phyloP scores from a whole-genome alignment of 2,113 vertebrate genomes.

The Microtus montanus region DNA sequence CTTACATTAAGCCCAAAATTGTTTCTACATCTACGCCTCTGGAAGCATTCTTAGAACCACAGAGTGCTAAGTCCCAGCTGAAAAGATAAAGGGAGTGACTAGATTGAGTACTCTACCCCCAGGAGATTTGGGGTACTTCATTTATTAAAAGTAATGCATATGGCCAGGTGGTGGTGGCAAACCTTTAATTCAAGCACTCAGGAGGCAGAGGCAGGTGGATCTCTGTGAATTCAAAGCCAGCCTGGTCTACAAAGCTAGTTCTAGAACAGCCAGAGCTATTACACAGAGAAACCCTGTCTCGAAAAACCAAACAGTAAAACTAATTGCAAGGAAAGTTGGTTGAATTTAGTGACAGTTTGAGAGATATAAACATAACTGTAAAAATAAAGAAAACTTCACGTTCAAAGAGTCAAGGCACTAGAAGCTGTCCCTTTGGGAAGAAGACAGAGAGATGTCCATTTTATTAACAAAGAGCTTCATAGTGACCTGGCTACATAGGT shows the following conservation, averaged over 20 bases:
- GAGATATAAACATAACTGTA: not conserved
- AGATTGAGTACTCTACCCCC: not conserved
- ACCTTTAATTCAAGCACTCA: too few relatives aligned
- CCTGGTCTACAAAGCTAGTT: not conserved
- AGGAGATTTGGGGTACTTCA: not conserved
- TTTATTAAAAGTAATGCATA: not conserved
- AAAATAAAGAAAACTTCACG: not conserved
- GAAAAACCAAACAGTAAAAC: not conserved
- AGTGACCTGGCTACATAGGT: not conserved
- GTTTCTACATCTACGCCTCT: not conserved
- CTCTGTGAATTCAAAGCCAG: not conserved
- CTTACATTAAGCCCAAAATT: not conserved
- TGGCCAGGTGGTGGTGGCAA: too few relatives aligned
- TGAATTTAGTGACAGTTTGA: slow-evolving; percentile 7
- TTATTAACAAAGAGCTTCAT: not conserved
- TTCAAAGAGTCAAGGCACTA: not conserved
- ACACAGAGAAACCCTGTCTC: not conserved
- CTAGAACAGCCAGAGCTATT: not conserved
- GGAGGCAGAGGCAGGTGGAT: not conserved
- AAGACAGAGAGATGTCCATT: not conserved
- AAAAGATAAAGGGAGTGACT: not conserved
- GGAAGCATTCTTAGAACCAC: not conserved
- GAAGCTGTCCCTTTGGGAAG: not conserved
- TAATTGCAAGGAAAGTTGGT: not conserved
- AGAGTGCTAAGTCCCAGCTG: not conserved